Conservation (phyloP, 2,888 invertebrate species). For the Spodoptera picta region DNA sequence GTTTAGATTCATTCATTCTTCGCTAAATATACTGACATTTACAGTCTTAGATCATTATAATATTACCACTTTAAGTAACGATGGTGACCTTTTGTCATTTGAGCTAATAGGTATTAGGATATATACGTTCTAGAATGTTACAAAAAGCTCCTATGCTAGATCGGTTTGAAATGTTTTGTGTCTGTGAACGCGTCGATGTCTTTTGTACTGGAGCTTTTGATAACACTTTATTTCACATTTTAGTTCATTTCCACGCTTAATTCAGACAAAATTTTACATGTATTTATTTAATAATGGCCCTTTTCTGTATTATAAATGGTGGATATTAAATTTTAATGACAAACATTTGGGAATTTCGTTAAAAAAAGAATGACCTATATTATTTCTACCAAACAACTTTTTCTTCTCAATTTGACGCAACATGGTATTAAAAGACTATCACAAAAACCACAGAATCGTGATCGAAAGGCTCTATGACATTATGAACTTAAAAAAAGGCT, state of each 20-base stretch:
- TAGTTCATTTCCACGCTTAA: background rate
- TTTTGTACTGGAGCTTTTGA: conserved; percentile 57
- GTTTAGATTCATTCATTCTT: conserved; percentile 11
- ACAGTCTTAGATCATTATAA: conserved; percentile 9
- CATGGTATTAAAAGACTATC: conserved; percentile 18
- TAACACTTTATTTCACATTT: background rate
- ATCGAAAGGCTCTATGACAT: conserved; percentile 36
- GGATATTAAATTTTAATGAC: background rate
- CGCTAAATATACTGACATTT: conserved; percentile 33
- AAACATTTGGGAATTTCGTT: too few relatives aligned
- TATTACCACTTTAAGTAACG: conserved; percentile 17
- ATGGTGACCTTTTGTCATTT: conserved; percentile 39
- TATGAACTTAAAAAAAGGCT: conserved; percentile 57
- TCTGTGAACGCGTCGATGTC: conserved; percentile 71
- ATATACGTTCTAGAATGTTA: conserved; percentile 30
- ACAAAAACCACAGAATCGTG: conserved; percentile 41
- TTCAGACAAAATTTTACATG: background rate
- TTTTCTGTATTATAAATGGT: too few relatives aligned
- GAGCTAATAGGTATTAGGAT: conserved; percentile 15
- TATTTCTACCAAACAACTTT: too few relatives aligned
- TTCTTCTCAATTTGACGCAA: conserved; percentile 12
- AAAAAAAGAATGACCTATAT: too few relatives aligned
- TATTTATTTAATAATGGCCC: background rate
- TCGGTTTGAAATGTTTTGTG: background rate
- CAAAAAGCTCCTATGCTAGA: conserved; percentile 7